Conservation (phyloP, 2,113 vertebrate genomes). For the Bostrychus sinensis region DNA sequence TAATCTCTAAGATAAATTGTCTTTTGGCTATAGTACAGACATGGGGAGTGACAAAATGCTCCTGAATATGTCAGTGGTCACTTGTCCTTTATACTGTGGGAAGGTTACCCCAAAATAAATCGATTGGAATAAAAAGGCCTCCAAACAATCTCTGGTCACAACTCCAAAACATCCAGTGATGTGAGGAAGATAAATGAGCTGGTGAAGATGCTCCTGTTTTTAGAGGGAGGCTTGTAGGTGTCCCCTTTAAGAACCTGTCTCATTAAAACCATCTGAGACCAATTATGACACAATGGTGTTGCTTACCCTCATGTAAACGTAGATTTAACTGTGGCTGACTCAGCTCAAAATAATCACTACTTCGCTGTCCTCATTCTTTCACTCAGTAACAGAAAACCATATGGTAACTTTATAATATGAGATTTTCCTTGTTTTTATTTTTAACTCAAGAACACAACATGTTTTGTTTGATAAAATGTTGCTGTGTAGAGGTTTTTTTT, state of each 20-base stretch:
- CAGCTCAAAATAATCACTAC: conserved; percentile 17
- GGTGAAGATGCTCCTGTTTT: conserved; percentile 25
- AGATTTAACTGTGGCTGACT: conserved; percentile 51
- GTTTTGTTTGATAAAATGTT: too few relatives aligned
- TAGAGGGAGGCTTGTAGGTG: not conserved
- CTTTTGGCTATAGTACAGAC: too few relatives aligned
- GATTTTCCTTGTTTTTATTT: not conserved
- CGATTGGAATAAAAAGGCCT: not conserved
- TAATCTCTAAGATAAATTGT: too few relatives aligned
- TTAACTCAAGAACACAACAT: not conserved
- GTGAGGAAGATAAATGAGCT: conserved; percentile 39
- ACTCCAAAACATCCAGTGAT: not conserved
- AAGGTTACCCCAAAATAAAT: too few relatives aligned
- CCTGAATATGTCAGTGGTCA: too few relatives aligned
- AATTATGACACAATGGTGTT: conserved; percentile 46
- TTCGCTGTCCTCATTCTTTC: conserved; percentile 59
- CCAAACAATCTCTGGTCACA: not conserved
- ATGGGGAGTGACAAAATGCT: too few relatives aligned
- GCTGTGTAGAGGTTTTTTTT: too few relatives aligned
- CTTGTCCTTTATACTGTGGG: too few relatives aligned
- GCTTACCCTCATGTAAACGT: conserved; percentile 44
- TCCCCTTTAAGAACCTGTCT: conserved; percentile 32
- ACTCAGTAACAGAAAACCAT: conserved; percentile 30
- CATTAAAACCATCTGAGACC: conserved; percentile 41
- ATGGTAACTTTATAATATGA: not conserved